Base-by-base conservation (phyloP, 2,888 invertebrate genomes). In the Criorhina ranunculi region DNA sequence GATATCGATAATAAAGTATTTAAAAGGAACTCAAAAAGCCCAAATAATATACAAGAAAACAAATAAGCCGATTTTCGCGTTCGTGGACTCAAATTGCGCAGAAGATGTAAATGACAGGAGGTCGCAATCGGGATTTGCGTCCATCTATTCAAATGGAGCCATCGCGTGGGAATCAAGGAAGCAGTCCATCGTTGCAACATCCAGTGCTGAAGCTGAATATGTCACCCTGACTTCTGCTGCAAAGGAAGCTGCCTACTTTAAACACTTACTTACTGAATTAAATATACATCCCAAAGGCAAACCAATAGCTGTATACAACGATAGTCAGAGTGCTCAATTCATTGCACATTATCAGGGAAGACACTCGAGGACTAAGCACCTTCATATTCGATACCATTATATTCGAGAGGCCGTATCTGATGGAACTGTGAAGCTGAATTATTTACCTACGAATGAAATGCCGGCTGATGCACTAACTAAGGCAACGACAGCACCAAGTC, bases 251-350 rank as follows among this genome's bases (percentile, higher is more conserved):
- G 35, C 5, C 8, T 64, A 64, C 35, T 64, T 17, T 15, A 60
- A 60, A 44, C 60, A 42, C 5, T 42, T 60, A 42, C 15, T 60
- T 7, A 35, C 44, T 17, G 62, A 60, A 44, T 7, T 60, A 8
- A n/a, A 17, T 6, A 17, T 46, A 62, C 17, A 4, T 46, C 2
- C 29, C 29, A 31, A 37, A 24, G 33, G 31, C 15, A 29, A 8
- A 15, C 44, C 60, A 44, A 62, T 62, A 15, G 6, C 9, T 2
- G 31, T 62, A 1, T 46, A 15, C 4, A 44, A 31, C 12, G 46
- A 62, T 9, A 62, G 49, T 19, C 64, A 64, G 19, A 64, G 64
- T 64, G 59, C 59, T n/a, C 40, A 60, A 29, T 62, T 33, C 31
- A 62, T 46, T 1, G 49, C 64, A 33, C 31, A 64, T 5, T 64